phyloP scores from a whole-genome alignment of 2,797 vertebrate species.

The Bucorvus abyssinicus region DNA sequence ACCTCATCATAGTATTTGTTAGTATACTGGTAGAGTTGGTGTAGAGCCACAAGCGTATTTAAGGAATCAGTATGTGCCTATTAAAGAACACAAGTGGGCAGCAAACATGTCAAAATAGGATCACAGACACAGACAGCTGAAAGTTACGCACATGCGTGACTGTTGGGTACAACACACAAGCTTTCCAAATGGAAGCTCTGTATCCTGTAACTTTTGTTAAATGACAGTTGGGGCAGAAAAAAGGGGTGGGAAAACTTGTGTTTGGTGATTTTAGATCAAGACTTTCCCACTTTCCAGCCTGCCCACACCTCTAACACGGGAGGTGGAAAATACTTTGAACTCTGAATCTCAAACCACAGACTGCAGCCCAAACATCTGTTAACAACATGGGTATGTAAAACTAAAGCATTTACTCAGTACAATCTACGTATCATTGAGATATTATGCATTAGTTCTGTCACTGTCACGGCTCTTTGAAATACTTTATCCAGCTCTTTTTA shows the following conservation, averaged over 20 bases:
- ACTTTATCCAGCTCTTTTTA: not conserved
- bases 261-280: not conserved
- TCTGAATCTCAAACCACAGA: not conserved
- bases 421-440: not conserved
- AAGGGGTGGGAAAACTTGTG: not conserved
- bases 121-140: not conserved
- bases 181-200: not conserved
- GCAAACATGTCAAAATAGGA: slow-evolving; percentile 3
- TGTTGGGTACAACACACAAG: not conserved
- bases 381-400: not conserved
- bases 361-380: slow-evolving; percentile 7
- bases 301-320: not conserved
- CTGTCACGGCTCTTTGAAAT: not conserved
- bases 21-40: slow-evolving; percentile 96
- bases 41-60: slow-evolving; percentile 92
- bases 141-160: not conserved
- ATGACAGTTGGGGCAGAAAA: not conserved
- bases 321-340: slow-evolving; percentile 10
- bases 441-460: not conserved
- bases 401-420: not conserved
- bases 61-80: slow-evolving; percentile 94
- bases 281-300: not conserved
- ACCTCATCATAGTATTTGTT: slow-evolving; percentile 99
- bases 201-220: not conserved
- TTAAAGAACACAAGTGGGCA: slow-evolving; percentile 29